Conservation (phyloP, 2,888 invertebrate species). For the Papilio demoleus region DNA sequence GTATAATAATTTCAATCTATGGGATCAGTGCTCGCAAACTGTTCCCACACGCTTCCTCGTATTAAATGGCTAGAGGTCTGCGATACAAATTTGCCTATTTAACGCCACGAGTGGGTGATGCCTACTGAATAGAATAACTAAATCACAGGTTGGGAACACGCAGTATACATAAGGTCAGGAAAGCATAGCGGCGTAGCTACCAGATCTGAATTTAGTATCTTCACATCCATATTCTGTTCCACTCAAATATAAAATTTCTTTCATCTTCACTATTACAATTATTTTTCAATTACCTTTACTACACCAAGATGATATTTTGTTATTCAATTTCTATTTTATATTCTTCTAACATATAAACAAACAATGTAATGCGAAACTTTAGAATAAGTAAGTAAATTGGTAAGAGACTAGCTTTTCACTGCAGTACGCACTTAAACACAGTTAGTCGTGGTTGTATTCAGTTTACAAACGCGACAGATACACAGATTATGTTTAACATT, state of each 20-base stretch:
- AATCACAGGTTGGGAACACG: neutral
- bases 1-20: neutral
- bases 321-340: neutral
- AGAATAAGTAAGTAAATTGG: slow-evolving; percentile 1
- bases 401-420: slow-evolving; percentile 2
- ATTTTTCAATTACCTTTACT: too few relatives aligned
- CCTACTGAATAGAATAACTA: neutral
- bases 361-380: neutral
- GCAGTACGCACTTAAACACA: slow-evolving; percentile 3
- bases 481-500: slow-evolving; percentile 32
- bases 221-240: too few relatives aligned
- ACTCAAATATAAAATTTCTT: too few relatives aligned
- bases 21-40: neutral
- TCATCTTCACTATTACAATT: too few relatives aligned
- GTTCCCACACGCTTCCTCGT: slow-evolving; percentile 8
- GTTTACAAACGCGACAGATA: slow-evolving; percentile 30
- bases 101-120: neutral
- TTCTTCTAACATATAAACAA: neutral
- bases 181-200: too few relatives aligned
- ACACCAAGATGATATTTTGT: neutral
- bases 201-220: too few relatives aligned
- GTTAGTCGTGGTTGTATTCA: slow-evolving; percentile 7
- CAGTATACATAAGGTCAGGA: too few relatives aligned
- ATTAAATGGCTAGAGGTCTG: neutral
- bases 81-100: neutral